A percentile compares a stretch with the other conserved stretches of the same genome.
Conservation (phyloP, 2,113 vertebrate genomes). For the Rhineura floridana region DNA sequence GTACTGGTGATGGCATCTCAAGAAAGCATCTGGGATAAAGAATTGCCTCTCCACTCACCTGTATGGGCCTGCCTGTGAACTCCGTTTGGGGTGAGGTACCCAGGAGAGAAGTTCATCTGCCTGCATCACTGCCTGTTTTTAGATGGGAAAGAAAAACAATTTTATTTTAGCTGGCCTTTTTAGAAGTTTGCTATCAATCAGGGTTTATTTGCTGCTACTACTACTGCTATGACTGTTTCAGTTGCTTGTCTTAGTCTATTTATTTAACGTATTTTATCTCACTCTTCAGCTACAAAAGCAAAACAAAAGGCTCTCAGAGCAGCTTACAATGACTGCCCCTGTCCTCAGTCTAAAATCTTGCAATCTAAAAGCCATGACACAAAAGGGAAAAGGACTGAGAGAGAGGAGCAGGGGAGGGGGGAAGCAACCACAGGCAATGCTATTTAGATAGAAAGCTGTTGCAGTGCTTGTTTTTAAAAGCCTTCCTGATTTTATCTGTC, state of each 20-base stretch:
- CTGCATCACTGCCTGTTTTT: not conserved
- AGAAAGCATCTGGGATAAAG: not conserved
- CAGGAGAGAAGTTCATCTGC: not conserved
- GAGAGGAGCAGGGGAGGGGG: too few relatives aligned
- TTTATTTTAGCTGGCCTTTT: not conserved
- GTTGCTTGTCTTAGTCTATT: not conserved
- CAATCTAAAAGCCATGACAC: too few relatives aligned
- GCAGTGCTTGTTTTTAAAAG: too few relatives aligned
- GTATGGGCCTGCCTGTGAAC: too few relatives aligned
- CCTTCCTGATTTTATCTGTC: too few relatives aligned
- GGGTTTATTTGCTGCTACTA: not conserved
- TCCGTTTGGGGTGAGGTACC: not conserved
- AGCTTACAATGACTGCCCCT: too few relatives aligned
- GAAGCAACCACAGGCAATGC: too few relatives aligned
- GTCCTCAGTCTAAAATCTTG: too few relatives aligned
- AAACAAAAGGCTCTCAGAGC: too few relatives aligned
- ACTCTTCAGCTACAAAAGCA: too few relatives aligned
- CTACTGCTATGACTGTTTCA: not conserved
- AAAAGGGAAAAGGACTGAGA: too few relatives aligned
- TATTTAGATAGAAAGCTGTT: too few relatives aligned
- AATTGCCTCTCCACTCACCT: not conserved
- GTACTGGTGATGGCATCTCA: not conserved
- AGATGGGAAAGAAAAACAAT: not conserved
- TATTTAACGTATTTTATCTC: not conserved
- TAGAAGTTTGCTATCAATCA: not conserved